phyloP scores from a whole-genome alignment of 2,888 invertebrate genomes.

The Torymus texanus region DNA sequence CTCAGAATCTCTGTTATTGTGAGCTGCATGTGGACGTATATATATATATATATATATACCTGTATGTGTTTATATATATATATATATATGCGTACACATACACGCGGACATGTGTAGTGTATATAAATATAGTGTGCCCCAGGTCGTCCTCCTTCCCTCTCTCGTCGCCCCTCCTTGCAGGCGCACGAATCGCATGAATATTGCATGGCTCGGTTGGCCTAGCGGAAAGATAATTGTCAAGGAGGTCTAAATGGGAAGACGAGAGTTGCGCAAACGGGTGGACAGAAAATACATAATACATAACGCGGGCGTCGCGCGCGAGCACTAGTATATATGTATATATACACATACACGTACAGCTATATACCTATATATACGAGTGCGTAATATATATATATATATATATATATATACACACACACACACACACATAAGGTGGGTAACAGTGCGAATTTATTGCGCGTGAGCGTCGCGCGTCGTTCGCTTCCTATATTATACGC shows the following conservation, averaged over 20 bases:
- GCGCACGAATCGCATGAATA: slow-evolving; percentile 67
- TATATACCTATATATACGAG: background rate
- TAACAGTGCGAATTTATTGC: slow-evolving; percentile 46
- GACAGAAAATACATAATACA: slow-evolving; percentile 72
- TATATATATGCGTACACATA: slow-evolving; percentile 63
- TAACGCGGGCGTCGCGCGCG: background rate
- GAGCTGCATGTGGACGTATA: slow-evolving; percentile 65
- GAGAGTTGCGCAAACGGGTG: slow-evolving; percentile 60
- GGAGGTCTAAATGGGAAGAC: slow-evolving; percentile 65
- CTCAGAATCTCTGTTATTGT: slow-evolving; percentile 72
- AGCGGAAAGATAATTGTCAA: slow-evolving; percentile 75
- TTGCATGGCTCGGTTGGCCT: slow-evolving; percentile 73
- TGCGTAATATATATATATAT: background rate
- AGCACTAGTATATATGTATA: background rate
- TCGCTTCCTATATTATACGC: slow-evolving; percentile 30
- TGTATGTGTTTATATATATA: background rate
- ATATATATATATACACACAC: background rate
- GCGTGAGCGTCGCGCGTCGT: slow-evolving; percentile 43
- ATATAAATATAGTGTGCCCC: background rate
- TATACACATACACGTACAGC: background rate
- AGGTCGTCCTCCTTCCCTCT: too few relatives aligned
- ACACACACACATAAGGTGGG: too few relatives aligned
- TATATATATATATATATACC: slow-evolving; percentile 63
- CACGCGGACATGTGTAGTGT: slow-evolving; percentile 55
- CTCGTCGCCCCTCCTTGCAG: too few relatives aligned